Base-by-base conservation (phyloP, 2,888 invertebrate species). In the Eubasilissa splendida region DNA sequence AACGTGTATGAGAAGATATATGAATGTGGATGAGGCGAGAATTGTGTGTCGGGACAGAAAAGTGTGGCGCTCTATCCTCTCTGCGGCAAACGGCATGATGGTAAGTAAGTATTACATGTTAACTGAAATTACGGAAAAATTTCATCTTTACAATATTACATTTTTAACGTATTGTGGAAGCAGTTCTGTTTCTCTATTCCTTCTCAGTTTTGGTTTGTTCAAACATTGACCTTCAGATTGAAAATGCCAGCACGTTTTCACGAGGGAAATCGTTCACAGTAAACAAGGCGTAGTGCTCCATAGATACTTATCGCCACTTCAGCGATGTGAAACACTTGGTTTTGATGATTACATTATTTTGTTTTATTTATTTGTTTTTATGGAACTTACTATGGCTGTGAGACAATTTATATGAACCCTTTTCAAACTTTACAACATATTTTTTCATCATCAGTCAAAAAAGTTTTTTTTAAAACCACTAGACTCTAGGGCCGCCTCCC, bases 161-260 rank as follows among this genome's bases (percentile, higher is more conserved):
- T 54, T 71, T 71, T 71, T 71, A 53, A 54, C 22, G 1, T 22
- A 22, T 4, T 22, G 52, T 42, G 0, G 54, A 71, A 71, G 54
- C 22, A 10, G 14, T 14, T 71, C 22, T 71, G 53, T 71, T 71
- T 71, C 53, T 22, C 22, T 52, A 53, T 70, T 22, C 52, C 22
- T 22, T 22, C 71, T 71, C 71, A 11, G 71, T 33, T 14, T 71
- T 71, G 22, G 71, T 71, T 71, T 71, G 54, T 54, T 53, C 71
- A 76, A 70, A 71, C 71, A 73, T 59, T 73, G 63, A 78, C 78
- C 58, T 77, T 70, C 70, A 73, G 78, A 78, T 78, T 78, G 78
- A 78, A 52, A 78, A 60, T 78, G 63, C 71, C 70, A 71, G 71
- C 71, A 68, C 60, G 63, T 70, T 78, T 52, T 59, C 73, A 33